A percentile compares a stretch with the other conserved stretches of the same genome.
phyloP scores from a whole-genome alignment of 2,888 invertebrate genomes.

The Stratiomys singularior region DNA sequence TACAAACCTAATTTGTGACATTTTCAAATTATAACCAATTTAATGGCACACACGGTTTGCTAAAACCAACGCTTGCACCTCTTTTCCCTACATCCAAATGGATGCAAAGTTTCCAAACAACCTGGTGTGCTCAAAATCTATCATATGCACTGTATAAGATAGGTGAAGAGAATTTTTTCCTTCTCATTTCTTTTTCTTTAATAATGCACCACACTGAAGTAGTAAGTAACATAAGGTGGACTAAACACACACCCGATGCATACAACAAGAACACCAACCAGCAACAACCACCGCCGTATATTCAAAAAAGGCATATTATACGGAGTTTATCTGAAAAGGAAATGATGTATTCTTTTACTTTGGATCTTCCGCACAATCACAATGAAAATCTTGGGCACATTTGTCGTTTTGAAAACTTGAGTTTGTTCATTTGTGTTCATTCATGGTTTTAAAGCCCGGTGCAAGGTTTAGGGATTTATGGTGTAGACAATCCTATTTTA shows the following conservation, averaged over 20 bases:
- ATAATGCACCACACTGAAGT: constrained; percentile 5
- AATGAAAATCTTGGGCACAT: constrained; percentile 10
- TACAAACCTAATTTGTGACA: too few species aligned
- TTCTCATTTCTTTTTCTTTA: not conserved
- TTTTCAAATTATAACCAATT: too few species aligned
- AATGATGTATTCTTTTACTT: constrained; percentile 28
- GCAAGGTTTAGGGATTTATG: not conserved
- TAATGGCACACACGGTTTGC: too few species aligned
- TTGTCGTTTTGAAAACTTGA: constrained; percentile 13
- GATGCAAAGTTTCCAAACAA: constrained; percentile 1
- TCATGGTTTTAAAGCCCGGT: constrained; percentile 18
- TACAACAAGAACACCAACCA: not conserved
- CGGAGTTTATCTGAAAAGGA: constrained; percentile 32
- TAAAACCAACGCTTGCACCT: too few species aligned
- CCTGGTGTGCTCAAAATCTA: not conserved
- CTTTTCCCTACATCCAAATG: not conserved
- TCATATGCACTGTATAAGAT: not conserved
- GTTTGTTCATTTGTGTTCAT: constrained; percentile 22
- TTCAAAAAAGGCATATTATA: not conserved
- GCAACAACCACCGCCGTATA: not conserved
- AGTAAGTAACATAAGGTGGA: constrained; percentile 18
- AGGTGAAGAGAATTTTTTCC: not conserved
- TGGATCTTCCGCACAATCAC: constrained; percentile 28
- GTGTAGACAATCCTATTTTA: not conserved
- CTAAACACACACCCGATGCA: not conserved